phyloP scores from a whole-genome alignment of 2,797 vertebrate genomes.

The Hydrophis major region DNA sequence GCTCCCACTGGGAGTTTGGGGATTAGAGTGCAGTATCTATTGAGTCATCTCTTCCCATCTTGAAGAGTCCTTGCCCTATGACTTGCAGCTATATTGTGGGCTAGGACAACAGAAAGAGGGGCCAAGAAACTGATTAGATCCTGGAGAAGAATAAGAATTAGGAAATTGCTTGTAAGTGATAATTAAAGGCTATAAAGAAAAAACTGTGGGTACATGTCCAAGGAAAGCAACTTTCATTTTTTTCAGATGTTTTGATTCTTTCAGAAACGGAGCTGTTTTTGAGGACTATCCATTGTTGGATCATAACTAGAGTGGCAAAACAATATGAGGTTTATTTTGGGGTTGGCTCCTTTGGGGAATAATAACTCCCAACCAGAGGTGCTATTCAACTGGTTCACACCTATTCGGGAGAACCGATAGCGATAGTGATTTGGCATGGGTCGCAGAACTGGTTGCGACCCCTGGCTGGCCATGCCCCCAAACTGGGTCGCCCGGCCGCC shows the following conservation, averaged over 20 bases:
- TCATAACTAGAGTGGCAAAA: not conserved
- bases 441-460: no score
- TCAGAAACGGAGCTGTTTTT: not conserved
- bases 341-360: not conserved
- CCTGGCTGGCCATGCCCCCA: no score
- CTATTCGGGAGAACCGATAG: no score
- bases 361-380: not conserved
- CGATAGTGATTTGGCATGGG: no score
- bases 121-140: no score
- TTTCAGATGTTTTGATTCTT: not conserved
- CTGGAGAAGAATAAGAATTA: not conserved
- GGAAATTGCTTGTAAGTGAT: not conserved
- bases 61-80: not conserved
- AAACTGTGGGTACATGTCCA: not conserved
- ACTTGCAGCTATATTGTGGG: not conserved
- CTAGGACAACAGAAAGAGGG: not conserved
- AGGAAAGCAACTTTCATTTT: not conserved
- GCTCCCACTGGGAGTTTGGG: not conserved
- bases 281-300: not conserved
- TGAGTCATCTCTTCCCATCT: not conserved
- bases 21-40: not conserved
- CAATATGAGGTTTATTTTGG: not conserved
- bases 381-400: no score
- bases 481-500: no score
- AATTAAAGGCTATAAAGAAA: not conserved